Base-by-base conservation (phyloP, 2,797 vertebrate genomes). In the Sebastes nivosus region DNA sequence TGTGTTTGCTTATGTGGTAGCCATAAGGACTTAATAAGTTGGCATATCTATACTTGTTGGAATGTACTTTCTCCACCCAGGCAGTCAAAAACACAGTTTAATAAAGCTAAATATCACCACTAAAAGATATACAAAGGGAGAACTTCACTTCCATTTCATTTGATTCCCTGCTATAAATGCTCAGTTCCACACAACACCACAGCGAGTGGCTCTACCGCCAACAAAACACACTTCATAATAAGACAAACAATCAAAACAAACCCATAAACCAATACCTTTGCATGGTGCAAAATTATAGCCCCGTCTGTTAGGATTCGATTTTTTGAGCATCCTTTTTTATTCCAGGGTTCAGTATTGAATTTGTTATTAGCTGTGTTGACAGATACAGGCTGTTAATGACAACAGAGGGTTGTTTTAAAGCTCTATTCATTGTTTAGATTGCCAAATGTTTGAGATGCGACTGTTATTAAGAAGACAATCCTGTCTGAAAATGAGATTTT, bases 211-310 rank as follows among this genome's bases (percentile, higher is more conserved):
- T 60, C 54, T 8, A 18, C 50, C 12, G 54, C 67, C 55, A 78
- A 77, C 36, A 42, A 29, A 78, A 68, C 18, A 5, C 13, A 80
- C 81, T 61, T 82, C 27, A 38, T 55, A 57, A 60, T 36, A 36
- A 63, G 7, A 83, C 42, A 79, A 67, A 76, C 34, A 78, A 55
- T 86, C 60, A 75, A 75, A 72, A 90, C 60, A 74, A 72, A 72
- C 18, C 24, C 69, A 69, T 30, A 72, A 77, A 55, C 14, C 34
- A 60, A 67, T 50, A 57, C 22, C 27, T 38, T 22, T 75, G 46
- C 67, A 65, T 36, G 8, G 65, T 57, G 66, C 50, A 27, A 78
- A 87, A 75, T 84, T 66, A 81, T 24, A 76, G 66, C 30, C 4
- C 27, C 59, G 72, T 79, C 64, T 58, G 60, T 72, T 11, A 25